phyloP scores from a whole-genome alignment of 2,113 vertebrate species.

The Zeus faber region DNA sequence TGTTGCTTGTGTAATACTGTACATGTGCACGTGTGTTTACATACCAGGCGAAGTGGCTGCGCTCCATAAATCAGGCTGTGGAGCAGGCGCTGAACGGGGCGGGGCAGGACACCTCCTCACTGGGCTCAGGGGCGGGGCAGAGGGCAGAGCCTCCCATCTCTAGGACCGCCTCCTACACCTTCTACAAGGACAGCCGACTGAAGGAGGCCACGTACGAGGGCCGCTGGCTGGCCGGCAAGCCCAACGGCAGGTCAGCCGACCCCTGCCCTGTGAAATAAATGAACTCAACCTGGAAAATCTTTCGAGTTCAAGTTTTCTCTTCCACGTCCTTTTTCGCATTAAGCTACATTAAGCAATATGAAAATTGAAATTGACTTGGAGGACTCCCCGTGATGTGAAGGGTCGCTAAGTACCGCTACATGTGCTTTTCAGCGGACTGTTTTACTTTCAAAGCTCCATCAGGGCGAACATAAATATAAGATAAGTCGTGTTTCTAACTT shows the following conservation, averaged over 20 bases:
- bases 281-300: too few relatives aligned
- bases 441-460: too few relatives aligned
- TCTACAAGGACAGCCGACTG: constrained; percentile 91
- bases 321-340: too few relatives aligned
- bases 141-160: constrained; percentile 89
- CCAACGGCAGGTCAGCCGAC: constrained; percentile 86
- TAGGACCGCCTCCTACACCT: constrained; percentile 90
- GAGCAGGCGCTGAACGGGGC: constrained; percentile 83
- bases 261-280: too few relatives aligned
- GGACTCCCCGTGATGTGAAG: too few relatives aligned
- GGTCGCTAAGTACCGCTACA: too few relatives aligned
- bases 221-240: constrained; percentile 89
- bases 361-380: too few relatives aligned
- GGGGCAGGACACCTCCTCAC: constrained; percentile 59
- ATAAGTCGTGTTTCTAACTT: too few relatives aligned
- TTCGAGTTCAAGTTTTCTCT: too few relatives aligned
- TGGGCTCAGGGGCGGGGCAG: constrained; percentile 62
- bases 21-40: neutral
- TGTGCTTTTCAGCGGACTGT: too few relatives aligned
- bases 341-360: too few relatives aligned
- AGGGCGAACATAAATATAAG: too few relatives aligned
- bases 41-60: constrained; percentile 89
- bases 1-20: neutral
- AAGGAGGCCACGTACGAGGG: constrained; percentile 91
- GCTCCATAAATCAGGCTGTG: constrained; percentile 92